A percentile compares a stretch with the other conserved stretches of the same genome.
These are phyloP conservation scores for Clarias pachynema DNA, from an alignment of 2,797 vertebrate species.

Conservation along the genomic window DNA sequence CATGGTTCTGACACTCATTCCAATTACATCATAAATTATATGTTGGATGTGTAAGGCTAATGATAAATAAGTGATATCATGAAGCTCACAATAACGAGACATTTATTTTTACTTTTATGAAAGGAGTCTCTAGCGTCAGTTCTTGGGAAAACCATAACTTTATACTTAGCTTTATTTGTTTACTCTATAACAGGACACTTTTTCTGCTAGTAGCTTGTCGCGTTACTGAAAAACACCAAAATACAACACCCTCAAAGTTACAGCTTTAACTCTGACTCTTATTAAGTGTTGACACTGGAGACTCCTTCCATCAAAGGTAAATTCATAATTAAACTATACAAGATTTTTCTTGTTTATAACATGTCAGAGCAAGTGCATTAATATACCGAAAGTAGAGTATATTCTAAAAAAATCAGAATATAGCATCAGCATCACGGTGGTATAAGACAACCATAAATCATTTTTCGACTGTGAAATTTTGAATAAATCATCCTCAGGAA, in stretches of 20 bases:
- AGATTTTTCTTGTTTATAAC: not conserved
- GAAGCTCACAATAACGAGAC: not conserved
- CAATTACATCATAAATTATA: not conserved
- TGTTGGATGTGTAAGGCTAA: not conserved
- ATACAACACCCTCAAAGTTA: not conserved
- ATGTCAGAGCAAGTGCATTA: not conserved
- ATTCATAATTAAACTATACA: too few species aligned
- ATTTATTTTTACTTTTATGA: not conserved
- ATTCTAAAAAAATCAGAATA: not conserved
- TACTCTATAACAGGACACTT: not conserved
- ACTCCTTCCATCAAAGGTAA: not conserved
- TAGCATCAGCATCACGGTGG: too few species aligned
- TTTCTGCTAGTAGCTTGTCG: not conserved
- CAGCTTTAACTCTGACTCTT: not conserved
- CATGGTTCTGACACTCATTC: not conserved
- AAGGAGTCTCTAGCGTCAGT: not conserved
- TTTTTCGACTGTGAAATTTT: not conserved
- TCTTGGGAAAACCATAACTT: not conserved
- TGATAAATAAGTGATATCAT: not conserved
- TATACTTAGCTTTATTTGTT: not conserved
- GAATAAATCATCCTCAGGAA: conserved; percentile 9
- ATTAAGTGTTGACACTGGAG: not conserved
- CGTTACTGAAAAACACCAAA: not conserved
- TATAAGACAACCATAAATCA: not conserved
- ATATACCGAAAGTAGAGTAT: not conserved